phyloP scores from a whole-genome alignment of 2,888 invertebrate genomes.

The Galerucella pusilla region DNA sequence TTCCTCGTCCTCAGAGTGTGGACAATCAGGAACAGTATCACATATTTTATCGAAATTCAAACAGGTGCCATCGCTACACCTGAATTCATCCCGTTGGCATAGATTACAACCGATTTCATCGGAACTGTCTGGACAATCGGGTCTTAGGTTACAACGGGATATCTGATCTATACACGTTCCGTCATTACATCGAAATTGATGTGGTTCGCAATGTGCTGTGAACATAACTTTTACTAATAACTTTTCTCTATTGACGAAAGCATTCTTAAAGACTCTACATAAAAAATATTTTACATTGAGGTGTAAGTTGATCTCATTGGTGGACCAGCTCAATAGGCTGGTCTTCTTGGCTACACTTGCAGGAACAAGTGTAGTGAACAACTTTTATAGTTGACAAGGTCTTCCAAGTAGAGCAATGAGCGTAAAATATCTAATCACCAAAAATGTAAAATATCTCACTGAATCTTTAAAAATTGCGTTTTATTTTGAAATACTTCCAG shows the following conservation, averaged over 20 bases:
- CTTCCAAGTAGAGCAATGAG: too few species aligned
- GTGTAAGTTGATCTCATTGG: background rate
- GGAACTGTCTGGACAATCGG: conserved; percentile 83
- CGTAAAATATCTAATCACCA: too few species aligned
- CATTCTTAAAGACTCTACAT: background rate
- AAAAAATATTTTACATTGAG: background rate
- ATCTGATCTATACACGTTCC: conserved; percentile 67
- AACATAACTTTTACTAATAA: conserved; percentile 6
- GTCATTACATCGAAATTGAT: conserved; percentile 69
- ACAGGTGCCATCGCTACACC: conserved; percentile 70
- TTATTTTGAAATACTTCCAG: too few species aligned
- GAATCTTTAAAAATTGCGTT: too few species aligned
- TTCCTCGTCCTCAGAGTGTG: conserved; percentile 70
- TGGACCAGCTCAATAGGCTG: too few species aligned
- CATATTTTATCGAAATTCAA: conserved; percentile 66
- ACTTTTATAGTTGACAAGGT: too few species aligned
- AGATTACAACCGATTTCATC: conserved; percentile 82
- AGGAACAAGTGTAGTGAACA: too few species aligned
- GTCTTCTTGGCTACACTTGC: too few species aligned
- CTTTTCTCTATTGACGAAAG: background rate
- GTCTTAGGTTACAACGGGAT: conserved; percentile 68
- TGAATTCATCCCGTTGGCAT: conserved; percentile 68
- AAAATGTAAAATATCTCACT: too few species aligned
- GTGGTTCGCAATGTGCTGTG: conserved; percentile 45
- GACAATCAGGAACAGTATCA: conserved; percentile 67